These are phyloP conservation scores for Tachina lurida DNA, from an alignment of 2,888 invertebrate genomes.

Conservation along the genomic window DNA sequence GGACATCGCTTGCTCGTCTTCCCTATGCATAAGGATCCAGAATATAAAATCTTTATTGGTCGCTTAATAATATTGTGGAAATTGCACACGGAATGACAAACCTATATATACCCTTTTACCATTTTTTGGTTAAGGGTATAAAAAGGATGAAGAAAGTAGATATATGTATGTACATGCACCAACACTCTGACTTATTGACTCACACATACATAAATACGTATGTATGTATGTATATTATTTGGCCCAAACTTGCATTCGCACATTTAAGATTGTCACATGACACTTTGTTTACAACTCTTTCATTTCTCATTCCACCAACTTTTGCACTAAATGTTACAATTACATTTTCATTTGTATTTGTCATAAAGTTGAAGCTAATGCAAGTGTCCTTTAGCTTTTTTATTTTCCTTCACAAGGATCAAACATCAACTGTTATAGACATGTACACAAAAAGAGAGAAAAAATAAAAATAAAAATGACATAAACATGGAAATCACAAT, in stretches of 20 bases:
- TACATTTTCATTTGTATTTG: constrained; percentile 44
- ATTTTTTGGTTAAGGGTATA: no score
- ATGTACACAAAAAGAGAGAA: neutral
- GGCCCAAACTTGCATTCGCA: neutral
- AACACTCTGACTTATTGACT: neutral
- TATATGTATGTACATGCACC: neutral
- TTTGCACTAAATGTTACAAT: neutral
- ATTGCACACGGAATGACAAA: no score
- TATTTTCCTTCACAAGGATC: constrained; percentile 43
- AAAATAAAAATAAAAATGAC: neutral
- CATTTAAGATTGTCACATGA: constrained; percentile 61
- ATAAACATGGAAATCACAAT: constrained; percentile 30
- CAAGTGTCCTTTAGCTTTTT: constrained; percentile 54
- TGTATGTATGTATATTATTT: neutral
- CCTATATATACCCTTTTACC: no score
- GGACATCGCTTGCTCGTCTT: no score
- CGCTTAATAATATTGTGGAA: no score
- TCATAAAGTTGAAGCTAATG: constrained; percentile 66
- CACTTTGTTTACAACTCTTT: constrained; percentile 69
- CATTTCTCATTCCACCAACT: neutral
- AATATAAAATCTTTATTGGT: no score
- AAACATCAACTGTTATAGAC: constrained; percentile 55
- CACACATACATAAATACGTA: neutral
- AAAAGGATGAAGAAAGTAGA: neutral
- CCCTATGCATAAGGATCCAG: no score